These are phyloP conservation scores for Parauchenoglanis punctatus DNA, from an alignment of 2,797 vertebrate genomes.

Conservation along the genomic window DNA sequence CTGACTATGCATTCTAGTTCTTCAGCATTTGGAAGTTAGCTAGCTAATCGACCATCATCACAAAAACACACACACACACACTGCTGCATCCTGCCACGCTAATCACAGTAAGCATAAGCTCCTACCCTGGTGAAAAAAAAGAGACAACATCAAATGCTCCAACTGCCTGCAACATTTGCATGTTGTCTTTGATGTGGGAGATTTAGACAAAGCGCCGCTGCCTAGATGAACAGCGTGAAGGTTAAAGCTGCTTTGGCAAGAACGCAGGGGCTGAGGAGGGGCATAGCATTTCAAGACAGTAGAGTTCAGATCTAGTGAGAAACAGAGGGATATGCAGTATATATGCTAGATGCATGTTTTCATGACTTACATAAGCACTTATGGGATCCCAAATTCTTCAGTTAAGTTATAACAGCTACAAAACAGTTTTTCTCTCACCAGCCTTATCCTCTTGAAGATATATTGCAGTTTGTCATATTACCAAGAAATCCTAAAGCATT, in stretches of 20 bases:
- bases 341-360: not conserved
- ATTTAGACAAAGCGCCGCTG: slow-evolving; percentile 72
- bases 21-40: not conserved
- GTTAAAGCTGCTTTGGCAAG: slow-evolving; percentile 60
- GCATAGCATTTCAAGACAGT: slow-evolving; percentile 48
- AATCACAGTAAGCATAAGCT: slow-evolving; percentile 72
- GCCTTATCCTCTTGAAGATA: not conserved
- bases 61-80: slow-evolving; percentile 20
- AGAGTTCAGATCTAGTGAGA: slow-evolving; percentile 63
- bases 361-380: not conserved
- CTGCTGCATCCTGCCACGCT: slow-evolving; percentile 66
- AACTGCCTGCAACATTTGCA: slow-evolving; percentile 74
- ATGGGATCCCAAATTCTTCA: not conserved
- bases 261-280: slow-evolving; percentile 57
- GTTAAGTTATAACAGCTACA: not conserved
- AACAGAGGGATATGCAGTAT: slow-evolving; percentile 38
- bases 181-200: slow-evolving; percentile 74
- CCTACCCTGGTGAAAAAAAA: slow-evolving; percentile 44
- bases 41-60: not conserved
- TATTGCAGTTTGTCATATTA: not conserved
- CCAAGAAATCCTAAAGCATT: not conserved
- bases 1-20: slow-evolving; percentile 66
- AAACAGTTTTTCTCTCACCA: not conserved
- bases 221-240: slow-evolving; percentile 66
- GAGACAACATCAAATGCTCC: slow-evolving; percentile 73